Percentiles rank a stretch among this genome's conserved stretches.
Conservation (phyloP, 2,113 vertebrate genomes). For the Marmota flaviventris region DNA sequence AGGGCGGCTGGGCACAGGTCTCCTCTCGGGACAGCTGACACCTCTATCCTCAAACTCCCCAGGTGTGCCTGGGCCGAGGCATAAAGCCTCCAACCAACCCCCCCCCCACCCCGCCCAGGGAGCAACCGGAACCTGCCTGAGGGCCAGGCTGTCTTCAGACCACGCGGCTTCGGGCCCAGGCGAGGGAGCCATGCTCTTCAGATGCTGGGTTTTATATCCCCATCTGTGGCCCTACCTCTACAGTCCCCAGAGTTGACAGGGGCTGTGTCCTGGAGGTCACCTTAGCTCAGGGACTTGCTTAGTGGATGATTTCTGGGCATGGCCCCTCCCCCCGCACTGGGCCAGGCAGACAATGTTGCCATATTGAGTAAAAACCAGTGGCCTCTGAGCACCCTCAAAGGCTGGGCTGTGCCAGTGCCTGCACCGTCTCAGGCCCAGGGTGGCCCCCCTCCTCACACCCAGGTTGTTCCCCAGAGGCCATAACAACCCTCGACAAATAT, state of each 20-base stretch:
- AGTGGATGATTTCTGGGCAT: slow-evolving; percentile 62
- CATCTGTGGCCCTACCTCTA: not conserved
- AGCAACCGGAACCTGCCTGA: not conserved
- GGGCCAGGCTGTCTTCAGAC: not conserved
- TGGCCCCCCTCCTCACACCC: slow-evolving; percentile 85
- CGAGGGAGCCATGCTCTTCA: rapidly evolving
- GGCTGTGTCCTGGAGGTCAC: not conserved
- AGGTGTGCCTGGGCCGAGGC: not conserved
- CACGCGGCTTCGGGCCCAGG: too few species aligned
- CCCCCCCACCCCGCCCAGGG: not conserved
- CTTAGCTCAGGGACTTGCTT: slow-evolving; percentile 16
- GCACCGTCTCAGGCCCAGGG: slow-evolving; percentile 96
- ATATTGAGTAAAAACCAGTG: slow-evolving; percentile 99
- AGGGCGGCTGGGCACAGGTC: not conserved
- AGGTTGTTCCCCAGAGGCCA: slow-evolving; percentile 89
- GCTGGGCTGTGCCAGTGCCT: slow-evolving; percentile 94
- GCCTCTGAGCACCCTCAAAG: slow-evolving; percentile 90
- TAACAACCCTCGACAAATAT: slow-evolving; percentile 89
- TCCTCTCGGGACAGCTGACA: not conserved
- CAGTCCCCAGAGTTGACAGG: not conserved
- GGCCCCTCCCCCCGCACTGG: slow-evolving; percentile 65
- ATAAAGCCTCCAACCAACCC: not conserved
- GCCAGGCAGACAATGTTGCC: slow-evolving; percentile 94
- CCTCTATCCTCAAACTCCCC: not conserved
- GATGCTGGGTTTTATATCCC: not conserved